Base-by-base conservation (phyloP, 1,140 invertebrate species). In the Neodiprion pinetum region DNA sequence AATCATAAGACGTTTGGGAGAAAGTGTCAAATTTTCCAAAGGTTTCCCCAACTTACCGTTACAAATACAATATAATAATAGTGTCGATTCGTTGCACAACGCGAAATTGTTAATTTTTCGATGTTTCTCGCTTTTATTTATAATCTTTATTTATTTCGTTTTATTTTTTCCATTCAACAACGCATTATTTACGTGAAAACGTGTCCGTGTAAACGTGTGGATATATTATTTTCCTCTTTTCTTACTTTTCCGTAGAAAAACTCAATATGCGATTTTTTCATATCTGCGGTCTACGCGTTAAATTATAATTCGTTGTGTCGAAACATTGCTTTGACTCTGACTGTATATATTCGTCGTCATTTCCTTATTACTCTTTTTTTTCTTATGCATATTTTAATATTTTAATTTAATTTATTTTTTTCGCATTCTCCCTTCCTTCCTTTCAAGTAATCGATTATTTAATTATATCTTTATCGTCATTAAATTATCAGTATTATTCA, bases 241-340 rank as follows among this genome's bases (percentile, higher is more conserved):
- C 78, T 83, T 80, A 81, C 79, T 80, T 81, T 80, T 80, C 82
- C 79, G 74, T 82, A 21, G 17, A 21, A 21, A 21, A 21, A 21
- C 17, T 21, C 17, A 21, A 21, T 21, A 21, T 21, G 17, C 17
- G 1, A 9, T 70, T 74, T 70, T 70, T 65, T 40, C 28, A 40
- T 40, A 40, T 40, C 28, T 40, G 28, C 28, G 5, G 5, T 61
- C 53, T 61, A 61, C 53, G 53, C 53, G n/a, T 40, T 40, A 14
- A 61, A 61, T 9, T 81, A 83, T 86, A 88, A 87, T 88, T 88
- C 87, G 87, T 88, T 88, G 87, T 88, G 79, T 88, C 83, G 87
- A 88, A 88, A 88, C 87, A 88, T 88, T 88, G 87, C 87, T 88
- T 82, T 87, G 53, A 61, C 53, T 61, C 53, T 86, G 82, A 87